Evolutionary conservation across 2,113 vertebrate species (phyloP).

Genomic region (Grus americana): DNA sequence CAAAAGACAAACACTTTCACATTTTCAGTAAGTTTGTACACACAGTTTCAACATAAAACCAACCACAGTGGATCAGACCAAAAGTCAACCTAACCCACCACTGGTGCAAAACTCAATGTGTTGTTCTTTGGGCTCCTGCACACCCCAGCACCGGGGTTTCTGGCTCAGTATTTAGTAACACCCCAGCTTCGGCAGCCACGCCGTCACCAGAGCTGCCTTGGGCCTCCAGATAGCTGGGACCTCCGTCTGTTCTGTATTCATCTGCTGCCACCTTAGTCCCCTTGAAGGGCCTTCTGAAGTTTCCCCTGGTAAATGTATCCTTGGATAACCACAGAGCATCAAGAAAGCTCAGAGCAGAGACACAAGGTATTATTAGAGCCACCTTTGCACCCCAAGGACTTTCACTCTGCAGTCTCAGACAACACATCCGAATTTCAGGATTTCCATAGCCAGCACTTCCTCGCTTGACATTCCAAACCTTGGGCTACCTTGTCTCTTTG

Average conservation of each 20-base stretch:
- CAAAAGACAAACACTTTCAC: neutral
- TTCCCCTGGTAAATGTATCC: neutral
- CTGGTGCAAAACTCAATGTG: accelerated
- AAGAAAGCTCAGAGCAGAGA: neutral
- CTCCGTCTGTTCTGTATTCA: neutral
- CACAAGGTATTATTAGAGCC: neutral
- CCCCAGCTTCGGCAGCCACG: neutral
- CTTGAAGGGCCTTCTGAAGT: neutral
- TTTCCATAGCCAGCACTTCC: neutral
- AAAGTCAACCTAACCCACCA: neutral
- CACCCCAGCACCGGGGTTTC: neutral
- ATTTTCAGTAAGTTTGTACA: accelerated
- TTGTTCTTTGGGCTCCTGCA: neutral
- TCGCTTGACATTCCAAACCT: neutral
- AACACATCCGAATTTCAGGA: neutral
- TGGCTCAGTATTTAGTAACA: neutral
- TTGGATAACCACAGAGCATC: neutral
- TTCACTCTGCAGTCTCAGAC: neutral
- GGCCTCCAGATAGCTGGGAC: neutral
- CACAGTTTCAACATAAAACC: neutral
- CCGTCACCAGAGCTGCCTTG: neutral
- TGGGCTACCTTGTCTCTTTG: neutral
- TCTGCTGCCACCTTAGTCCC: neutral
- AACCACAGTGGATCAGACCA: accelerated
- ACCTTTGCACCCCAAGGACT: neutral